Evolutionary conservation across 1,140 invertebrate genomes (phyloP), one percentile per base, ranked within the genome.

Genomic region (Pissodes strobi): DNA sequence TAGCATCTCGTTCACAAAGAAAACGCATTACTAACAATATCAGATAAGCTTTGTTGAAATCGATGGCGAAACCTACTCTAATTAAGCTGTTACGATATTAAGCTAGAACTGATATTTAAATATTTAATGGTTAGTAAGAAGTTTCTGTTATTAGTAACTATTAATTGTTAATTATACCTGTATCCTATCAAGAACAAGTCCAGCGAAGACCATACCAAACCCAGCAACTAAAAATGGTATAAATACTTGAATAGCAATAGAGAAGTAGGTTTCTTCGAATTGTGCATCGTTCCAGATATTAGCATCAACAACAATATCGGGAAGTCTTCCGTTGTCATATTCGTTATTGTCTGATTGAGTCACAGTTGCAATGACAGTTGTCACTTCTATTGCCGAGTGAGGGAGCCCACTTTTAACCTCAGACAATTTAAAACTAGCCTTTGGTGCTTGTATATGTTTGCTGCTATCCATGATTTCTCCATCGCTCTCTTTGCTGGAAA

Each of bases 171-270:
- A n/a, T 90, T 43, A 92, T 82, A 12, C 86, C 82, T 15, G 86
- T 87, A n/a, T 46, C 9, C 27, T 79, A 75, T 95, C 92, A 0
- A 96, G 81, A 2, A 95, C 79, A 34, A 95, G 81, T 69, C 93
- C 94, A 3, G 93, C 93, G 1, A 87, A 89, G 0, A 97, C 94
- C 89, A 95, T 97, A 49, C 94, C 94, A 72, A 95, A 88, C 15
- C 94, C 94, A 61, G 94, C 94, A 27, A 97, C 82, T 22, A 95
- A 80, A 80, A 94, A 96, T 2, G 94, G 94, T 65, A 95, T 86
- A 68, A 93, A 89, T 78, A 96, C 91, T 82, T 97, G 91, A 41
- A 93, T 83, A 9, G 86, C 82, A n/a, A 86, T 87, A 8, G 83
- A 69, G 45, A 84, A 78, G 67, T 84, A 85, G 1, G 82, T 85